phyloP scores from a whole-genome alignment of 2,797 vertebrate species.

The Loriculus beryllinus region DNA sequence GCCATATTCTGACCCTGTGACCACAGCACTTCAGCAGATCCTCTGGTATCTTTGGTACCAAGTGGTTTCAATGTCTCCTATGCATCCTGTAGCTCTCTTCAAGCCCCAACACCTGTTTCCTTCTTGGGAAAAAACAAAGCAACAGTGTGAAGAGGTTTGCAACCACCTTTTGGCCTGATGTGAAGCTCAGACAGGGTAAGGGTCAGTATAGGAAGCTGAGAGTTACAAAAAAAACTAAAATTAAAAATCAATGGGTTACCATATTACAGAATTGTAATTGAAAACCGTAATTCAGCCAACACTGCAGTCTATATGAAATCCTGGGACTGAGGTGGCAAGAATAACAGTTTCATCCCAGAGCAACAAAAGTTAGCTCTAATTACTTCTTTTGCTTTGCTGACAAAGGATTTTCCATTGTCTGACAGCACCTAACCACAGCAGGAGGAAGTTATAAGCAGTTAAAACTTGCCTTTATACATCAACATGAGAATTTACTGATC shows the following conservation, averaged over 20 bases:
- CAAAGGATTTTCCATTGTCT: not conserved
- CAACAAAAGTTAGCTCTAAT: not conserved
- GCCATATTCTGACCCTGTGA: not conserved
- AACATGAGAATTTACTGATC: not conserved
- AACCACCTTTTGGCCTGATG: not conserved
- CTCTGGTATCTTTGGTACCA: not conserved
- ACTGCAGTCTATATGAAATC: not conserved
- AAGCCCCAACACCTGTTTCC: not conserved
- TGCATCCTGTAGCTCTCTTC: not conserved
- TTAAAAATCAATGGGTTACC: not conserved
- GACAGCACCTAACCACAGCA: not conserved
- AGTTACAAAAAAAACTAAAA: rapidly evolving
- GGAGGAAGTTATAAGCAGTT: not conserved
- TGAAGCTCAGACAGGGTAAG: not conserved
- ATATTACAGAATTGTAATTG: not conserved
- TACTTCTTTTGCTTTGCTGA: conserved; percentile 16
- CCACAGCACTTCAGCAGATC: not conserved
- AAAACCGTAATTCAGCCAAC: not conserved
- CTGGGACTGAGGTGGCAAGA: not conserved
- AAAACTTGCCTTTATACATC: not conserved
- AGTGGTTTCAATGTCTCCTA: not conserved
- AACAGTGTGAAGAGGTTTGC: not conserved
- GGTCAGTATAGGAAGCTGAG: not conserved
- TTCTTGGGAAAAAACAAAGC: not conserved
- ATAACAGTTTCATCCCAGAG: not conserved